These are phyloP conservation scores for Bombus vancouverensis DNA, from an alignment of 1,140 invertebrate species.

Conservation along the genomic window DNA sequence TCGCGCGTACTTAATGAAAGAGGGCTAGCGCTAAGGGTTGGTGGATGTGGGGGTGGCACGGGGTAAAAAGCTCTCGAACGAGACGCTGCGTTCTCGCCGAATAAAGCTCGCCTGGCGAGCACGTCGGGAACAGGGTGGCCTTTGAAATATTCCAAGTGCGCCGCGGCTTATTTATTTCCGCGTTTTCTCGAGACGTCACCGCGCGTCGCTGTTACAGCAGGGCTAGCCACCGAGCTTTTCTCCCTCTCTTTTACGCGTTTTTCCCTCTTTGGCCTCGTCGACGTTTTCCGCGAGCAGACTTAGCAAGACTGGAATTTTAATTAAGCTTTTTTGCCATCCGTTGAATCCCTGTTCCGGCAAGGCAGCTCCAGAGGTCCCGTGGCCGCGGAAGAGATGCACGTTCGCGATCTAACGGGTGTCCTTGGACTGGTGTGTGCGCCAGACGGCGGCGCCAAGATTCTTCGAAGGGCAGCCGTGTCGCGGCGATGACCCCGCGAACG, in stretches of 20 bases:
- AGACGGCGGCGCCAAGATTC: slow-evolving; percentile 23
- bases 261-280: neutral
- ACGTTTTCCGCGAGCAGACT: slow-evolving; percentile 60
- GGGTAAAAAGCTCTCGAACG: slow-evolving; percentile 40
- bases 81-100: slow-evolving; percentile 14
- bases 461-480: neutral
- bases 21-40: neutral
- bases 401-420: slow-evolving; percentile 41
- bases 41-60: neutral
- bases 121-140: slow-evolving; percentile 50
- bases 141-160: slow-evolving; percentile 58
- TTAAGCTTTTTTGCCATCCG: slow-evolving; percentile 69
- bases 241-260: slow-evolving; percentile 18
- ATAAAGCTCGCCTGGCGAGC: slow-evolving; percentile 36
- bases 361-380: slow-evolving; percentile 28
- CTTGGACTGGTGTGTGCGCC: neutral
- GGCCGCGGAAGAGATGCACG: slow-evolving; percentile 50
- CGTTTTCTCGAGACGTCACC: slow-evolving; percentile 62
- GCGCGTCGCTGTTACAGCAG: neutral
- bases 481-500: neutral
- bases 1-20: slow-evolving; percentile 57
- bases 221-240: neutral
- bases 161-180: slow-evolving; percentile 63
- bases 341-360: slow-evolving; percentile 54
- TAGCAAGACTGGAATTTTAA: slow-evolving; percentile 71